These are phyloP conservation scores for Gavia stellata DNA, from an alignment of 2,113 vertebrate genomes.

Conservation along the genomic window DNA sequence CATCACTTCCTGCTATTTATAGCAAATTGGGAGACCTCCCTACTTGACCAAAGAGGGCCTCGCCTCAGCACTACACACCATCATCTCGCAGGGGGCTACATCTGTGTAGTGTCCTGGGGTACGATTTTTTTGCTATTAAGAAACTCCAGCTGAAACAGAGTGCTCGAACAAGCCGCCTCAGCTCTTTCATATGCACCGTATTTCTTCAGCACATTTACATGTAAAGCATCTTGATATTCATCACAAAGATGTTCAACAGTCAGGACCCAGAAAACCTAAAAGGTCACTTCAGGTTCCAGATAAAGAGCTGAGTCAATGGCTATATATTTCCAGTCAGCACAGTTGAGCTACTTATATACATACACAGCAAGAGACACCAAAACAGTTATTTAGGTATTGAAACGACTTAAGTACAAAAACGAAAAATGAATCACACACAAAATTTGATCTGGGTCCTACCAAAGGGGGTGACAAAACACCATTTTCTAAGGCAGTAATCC, in stretches of 20 bases:
- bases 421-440: not conserved
- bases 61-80: not conserved
- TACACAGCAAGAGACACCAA: not conserved
- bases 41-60: not conserved
- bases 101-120: too few species aligned
- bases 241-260: not conserved
- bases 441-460: not conserved
- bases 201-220: not conserved
- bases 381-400: not conserved
- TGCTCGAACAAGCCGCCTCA: not conserved
- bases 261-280: not conserved
- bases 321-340: not conserved
- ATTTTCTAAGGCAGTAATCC: not conserved
- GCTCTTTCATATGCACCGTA: too few species aligned
- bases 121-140: not conserved
- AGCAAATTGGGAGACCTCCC: not conserved
- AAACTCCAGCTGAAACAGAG: not conserved
- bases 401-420: not conserved
- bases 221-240: not conserved
- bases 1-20: not conserved
- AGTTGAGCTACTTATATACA: not conserved
- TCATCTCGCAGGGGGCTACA: not conserved
- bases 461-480: not conserved
- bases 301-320: not conserved
- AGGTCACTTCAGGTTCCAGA: not conserved